A percentile compares a stretch with the other conserved stretches of the same genome.
Conservation (phyloP, 2,113 vertebrate genomes). For the Verasper variegatus region DNA sequence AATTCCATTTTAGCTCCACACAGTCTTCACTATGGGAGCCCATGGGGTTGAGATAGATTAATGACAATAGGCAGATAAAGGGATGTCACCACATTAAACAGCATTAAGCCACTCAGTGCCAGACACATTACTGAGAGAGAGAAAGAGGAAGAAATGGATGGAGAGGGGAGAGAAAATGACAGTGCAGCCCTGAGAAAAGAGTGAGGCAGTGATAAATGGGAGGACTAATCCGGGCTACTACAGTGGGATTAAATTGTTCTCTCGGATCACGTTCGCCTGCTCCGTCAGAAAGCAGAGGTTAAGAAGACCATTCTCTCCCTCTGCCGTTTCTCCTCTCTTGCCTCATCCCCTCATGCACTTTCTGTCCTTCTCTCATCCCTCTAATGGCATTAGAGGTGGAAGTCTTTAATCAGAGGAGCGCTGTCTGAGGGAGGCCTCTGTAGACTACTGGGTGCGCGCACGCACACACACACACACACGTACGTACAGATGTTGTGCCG, state of each 20-base stretch:
- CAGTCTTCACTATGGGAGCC: slow-evolving; percentile 36
- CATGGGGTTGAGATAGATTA: slow-evolving; percentile 56
- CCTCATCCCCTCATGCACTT: slow-evolving; percentile 41
- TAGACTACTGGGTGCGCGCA: background rate
- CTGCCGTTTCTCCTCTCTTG: slow-evolving; percentile 19
- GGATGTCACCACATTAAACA: slow-evolving; percentile 72
- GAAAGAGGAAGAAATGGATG: slow-evolving; percentile 61
- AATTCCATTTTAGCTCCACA: slow-evolving; percentile 17
- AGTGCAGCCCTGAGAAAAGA: slow-evolving; percentile 52
- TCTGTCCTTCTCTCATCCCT: slow-evolving; percentile 38
- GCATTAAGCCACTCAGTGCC: slow-evolving; percentile 76
- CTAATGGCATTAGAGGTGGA: slow-evolving; percentile 69
- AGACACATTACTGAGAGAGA: slow-evolving; percentile 56
- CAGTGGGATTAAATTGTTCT: slow-evolving; percentile 71
- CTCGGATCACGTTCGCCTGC: slow-evolving; percentile 39
- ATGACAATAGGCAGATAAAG: slow-evolving; percentile 73
- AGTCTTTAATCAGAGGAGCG: slow-evolving; percentile 60
- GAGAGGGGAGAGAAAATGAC: slow-evolving; percentile 52
- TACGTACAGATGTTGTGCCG: slow-evolving; percentile 23
- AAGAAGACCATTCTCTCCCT: slow-evolving; percentile 56
- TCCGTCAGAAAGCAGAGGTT: slow-evolving; percentile 63
- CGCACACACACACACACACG: slow-evolving; percentile 2
- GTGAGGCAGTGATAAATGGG: slow-evolving; percentile 64
- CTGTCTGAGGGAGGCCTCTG: slow-evolving; percentile 27
- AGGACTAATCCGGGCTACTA: slow-evolving; percentile 75